Conservation (phyloP, 2,113 vertebrate species). For the human (Homo sapiens) region DNA sequence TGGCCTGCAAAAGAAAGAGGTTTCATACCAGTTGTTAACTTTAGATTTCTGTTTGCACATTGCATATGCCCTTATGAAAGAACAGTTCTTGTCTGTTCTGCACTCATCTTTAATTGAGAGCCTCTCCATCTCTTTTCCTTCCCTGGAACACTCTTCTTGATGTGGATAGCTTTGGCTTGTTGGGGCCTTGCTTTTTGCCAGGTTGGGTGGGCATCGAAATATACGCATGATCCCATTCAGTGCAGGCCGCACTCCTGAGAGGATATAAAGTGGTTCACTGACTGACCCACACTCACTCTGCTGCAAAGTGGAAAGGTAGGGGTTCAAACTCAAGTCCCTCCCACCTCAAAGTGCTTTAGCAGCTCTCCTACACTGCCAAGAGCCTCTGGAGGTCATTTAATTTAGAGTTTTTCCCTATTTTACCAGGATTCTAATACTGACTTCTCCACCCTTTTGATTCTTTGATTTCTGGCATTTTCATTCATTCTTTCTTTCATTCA, state of each 20-base stretch:
- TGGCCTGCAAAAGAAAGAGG: background rate
- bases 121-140: background rate
- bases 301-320: background rate
- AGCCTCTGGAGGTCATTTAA: background rate
- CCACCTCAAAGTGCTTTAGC: background rate
- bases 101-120: background rate
- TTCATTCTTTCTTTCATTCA: background rate
- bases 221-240: background rate
- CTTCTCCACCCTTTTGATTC: background rate
- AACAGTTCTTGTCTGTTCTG: background rate
- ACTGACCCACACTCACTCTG: background rate
- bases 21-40: accelerated
- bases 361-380: background rate
- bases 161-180: background rate
- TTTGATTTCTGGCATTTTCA: background rate
- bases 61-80: accelerated
- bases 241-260: background rate
- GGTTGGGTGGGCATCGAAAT: background rate
- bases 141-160: background rate
- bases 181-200: background rate
- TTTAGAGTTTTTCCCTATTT: background rate
- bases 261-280: background rate
- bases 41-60: background rate
- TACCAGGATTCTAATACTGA: background rate
- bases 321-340: background rate